Evolutionary conservation across 2,113 vertebrate species (phyloP), one percentile per base, ranked within the genome.

Genomic region (Ptychochromis oligacanthus): DNA sequence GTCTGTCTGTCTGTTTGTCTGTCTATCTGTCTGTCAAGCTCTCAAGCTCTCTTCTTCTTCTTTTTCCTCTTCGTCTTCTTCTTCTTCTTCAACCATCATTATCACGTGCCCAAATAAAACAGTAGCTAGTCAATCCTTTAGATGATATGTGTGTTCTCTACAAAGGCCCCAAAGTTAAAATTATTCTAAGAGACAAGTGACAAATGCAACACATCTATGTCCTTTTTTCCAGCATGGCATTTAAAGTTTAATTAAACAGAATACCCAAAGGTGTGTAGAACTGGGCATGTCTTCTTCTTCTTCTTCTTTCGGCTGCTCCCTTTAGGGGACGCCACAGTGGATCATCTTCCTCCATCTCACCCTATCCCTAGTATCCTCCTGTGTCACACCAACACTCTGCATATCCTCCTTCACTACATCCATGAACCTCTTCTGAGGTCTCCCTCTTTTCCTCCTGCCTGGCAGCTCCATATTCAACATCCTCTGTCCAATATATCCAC

Each of bases 101-200:
- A 76, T 18, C 64, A 62, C 59, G 22, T 75, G 67, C 76, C 38
- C 34, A 40, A 77, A 40, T 24, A 7, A 28, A 31, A 15, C 20
- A 26, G 59, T 4, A 31, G 4, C 20, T 10, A 60, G 65, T 86
- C 70, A 72, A 62, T 83, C 55, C 22, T 62, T 84, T 40, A 76
- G 26, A 11, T 58, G 28, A 54, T 74, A 76, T 46, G 24, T 80
- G 10, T 52, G 67, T 64, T 40, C 38, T 89, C 7, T 65, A 26
- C 38, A 79, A 77, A 82, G 56, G 34, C 22, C 49, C 18, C 17
- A 74, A 24, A 79, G 59, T 43, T 67, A 36, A 43, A 54, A 78
- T 28, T 22, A n/a, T 38, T 75, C 9, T 61, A 20, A 40, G 26
- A 67, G 78, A 36, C 36, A 56, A 75, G 38, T 60, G 61, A 60